phyloP scores from a whole-genome alignment of 2,797 vertebrate genomes.

The Lagorchestes hirsutus region DNA sequence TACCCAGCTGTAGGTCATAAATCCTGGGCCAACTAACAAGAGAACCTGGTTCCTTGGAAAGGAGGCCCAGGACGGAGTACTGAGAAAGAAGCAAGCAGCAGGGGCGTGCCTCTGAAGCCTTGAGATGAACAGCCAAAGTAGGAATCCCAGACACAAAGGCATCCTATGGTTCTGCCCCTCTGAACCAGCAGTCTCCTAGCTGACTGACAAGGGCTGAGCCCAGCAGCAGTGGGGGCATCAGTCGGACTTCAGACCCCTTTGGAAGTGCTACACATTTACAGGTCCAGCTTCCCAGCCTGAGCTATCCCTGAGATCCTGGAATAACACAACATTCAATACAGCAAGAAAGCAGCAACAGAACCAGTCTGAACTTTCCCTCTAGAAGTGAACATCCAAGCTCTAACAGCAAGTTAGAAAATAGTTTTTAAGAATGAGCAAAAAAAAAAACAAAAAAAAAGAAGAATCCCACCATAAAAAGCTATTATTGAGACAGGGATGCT shows the following conservation, averaged over 20 bases:
- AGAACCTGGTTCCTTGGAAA: neutral
- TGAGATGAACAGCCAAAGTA: neutral
- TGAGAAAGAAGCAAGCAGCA: neutral
- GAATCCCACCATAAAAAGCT: neutral
- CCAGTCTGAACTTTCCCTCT: neutral
- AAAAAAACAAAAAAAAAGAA: neutral
- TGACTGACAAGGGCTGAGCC: neutral
- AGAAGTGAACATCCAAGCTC: neutral
- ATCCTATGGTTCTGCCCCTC: neutral
- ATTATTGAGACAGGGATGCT: neutral
- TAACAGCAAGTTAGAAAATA: neutral
- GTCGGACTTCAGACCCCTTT: neutral
- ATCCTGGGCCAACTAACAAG: neutral
- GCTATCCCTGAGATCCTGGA: neutral
- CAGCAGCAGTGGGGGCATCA: neutral
- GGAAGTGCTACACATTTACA: neutral
- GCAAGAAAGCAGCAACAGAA: neutral
- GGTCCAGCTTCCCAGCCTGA: neutral
- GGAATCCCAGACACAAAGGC: neutral
- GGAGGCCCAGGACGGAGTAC: neutral
- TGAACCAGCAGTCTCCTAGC: neutral
- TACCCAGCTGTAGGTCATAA: neutral
- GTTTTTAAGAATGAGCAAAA: neutral
- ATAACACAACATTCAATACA: neutral
- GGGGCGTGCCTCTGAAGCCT: neutral